Evolutionary conservation across 2,888 invertebrate genomes (phyloP).

Genomic region (Chaitophorus viminalis): DNA sequence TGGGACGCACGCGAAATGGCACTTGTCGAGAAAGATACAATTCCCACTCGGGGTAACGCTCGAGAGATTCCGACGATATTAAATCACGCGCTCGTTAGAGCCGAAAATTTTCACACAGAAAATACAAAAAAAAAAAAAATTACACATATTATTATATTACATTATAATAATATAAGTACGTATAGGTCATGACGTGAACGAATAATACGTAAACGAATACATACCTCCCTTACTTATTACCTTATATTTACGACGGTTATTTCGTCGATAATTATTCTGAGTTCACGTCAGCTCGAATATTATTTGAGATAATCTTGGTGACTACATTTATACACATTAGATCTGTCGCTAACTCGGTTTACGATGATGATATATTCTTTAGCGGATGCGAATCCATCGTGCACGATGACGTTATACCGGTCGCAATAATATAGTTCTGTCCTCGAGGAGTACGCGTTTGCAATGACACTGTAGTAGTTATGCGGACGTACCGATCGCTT

Average conservation of each 20-base stretch:
- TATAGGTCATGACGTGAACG: too few relatives aligned
- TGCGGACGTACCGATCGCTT: too few relatives aligned
- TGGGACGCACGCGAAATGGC: not conserved
- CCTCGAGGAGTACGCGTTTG: too few relatives aligned
- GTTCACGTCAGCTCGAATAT: not conserved
- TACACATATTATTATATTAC: not conserved
- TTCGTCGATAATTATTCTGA: not conserved
- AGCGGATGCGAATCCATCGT: too few relatives aligned
- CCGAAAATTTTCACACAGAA: not conserved
- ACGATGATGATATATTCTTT: too few relatives aligned
- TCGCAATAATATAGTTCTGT: too few relatives aligned
- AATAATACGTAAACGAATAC: too few relatives aligned
- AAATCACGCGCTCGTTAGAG: conserved; percentile 1
- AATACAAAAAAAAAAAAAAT: not conserved
- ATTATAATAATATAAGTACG: not conserved
- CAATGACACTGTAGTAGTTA: too few relatives aligned
- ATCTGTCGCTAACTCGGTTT: too few relatives aligned
- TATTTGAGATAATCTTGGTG: not conserved
- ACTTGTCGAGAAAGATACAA: not conserved
- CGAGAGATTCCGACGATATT: not conserved
- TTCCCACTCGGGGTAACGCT: not conserved
- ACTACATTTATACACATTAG: too few relatives aligned
- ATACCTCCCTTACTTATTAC: too few relatives aligned
- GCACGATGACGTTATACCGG: too few relatives aligned
- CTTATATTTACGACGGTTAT: not conserved